phyloP scores from a whole-genome alignment of 1,140 invertebrate species.

The Varroa destructor region DNA sequence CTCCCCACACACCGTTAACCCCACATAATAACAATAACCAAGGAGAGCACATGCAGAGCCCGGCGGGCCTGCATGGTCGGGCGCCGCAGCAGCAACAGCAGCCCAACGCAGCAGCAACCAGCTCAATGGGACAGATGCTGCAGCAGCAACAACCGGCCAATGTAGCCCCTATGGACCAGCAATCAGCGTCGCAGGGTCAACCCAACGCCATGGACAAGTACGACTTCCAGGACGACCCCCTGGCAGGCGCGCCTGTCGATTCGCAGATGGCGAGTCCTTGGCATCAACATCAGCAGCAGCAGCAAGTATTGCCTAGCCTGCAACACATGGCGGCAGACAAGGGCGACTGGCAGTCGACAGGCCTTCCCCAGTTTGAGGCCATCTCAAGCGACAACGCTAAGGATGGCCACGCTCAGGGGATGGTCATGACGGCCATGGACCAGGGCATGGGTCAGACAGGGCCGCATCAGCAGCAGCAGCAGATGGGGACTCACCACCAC shows the following conservation, averaged over 20 bases:
- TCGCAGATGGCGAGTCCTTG: no score
- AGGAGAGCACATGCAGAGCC: slow-evolving; percentile 9
- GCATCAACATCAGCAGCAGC: no score
- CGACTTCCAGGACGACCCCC: slow-evolving; percentile 23
- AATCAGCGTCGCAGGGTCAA: background rate
- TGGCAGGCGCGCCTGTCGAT: no score
- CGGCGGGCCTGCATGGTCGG: slow-evolving; percentile 1
- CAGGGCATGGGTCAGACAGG: slow-evolving; percentile 1
- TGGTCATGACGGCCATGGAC: no score
- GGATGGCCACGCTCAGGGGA: background rate
- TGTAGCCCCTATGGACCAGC: no score
- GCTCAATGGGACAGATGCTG: no score
- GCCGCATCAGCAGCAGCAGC: background rate
- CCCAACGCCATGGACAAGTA: slow-evolving; percentile 14
- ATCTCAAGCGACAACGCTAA: slow-evolving; percentile 25
- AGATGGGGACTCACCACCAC: background rate
- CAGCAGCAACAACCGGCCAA: no score
- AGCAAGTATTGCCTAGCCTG: background rate
- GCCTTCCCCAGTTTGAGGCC: slow-evolving; percentile 15
- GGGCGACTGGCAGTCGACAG: background rate
- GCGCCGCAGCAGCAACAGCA: slow-evolving; percentile 26
- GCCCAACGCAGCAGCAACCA: background rate
- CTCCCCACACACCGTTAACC: no score
- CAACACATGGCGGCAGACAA: background rate
- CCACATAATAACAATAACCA: no score